These are phyloP conservation scores for Perca flavescens DNA, from an alignment of 2,113 vertebrate genomes.

Conservation along the genomic window DNA sequence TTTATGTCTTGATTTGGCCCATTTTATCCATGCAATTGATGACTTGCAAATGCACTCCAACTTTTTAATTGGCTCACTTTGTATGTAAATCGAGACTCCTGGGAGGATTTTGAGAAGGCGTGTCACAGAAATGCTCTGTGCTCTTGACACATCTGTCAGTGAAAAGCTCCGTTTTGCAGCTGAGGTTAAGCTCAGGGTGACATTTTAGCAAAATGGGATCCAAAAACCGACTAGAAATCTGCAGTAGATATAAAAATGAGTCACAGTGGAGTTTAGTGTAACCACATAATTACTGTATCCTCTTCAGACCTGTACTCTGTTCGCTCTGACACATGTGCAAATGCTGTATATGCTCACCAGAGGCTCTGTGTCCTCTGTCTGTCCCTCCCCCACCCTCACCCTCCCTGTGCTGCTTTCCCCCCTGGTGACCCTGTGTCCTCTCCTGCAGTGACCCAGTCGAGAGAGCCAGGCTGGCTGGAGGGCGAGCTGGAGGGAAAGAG, in stretches of 20 bases:
- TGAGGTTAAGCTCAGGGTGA: conserved; percentile 2
- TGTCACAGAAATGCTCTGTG: background rate
- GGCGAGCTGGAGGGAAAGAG: conserved; percentile 95
- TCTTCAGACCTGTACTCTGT: conserved; percentile 29
- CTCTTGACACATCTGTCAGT: conserved; percentile 46
- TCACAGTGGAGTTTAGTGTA: background rate
- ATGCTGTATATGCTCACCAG: conserved; percentile 26
- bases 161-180: conserved; percentile 14
- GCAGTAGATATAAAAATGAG: conserved; percentile 20
- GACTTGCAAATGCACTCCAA: conserved; percentile 8
- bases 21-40: background rate
- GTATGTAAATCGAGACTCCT: conserved; percentile 15
- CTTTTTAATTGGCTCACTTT: conserved; percentile 38
- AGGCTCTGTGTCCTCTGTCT: conserved; percentile 49
- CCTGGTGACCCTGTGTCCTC: conserved; percentile 60
- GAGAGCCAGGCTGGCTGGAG: conserved; percentile 98
- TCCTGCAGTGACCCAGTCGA: conserved; percentile 85
- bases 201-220: background rate
- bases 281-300: conserved; percentile 3
- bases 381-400: conserved; percentile 21
- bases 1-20: background rate
- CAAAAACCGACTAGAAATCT: conserved; percentile 8
- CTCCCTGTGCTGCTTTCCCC: conserved; percentile 23
- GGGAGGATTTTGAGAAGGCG: conserved; percentile 19
- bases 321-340: conserved; percentile 25